A percentile compares a stretch with the other conserved stretches of the same genome.
phyloP scores from a whole-genome alignment of 2,113 vertebrate species.

The Melanotaenia duboulayi region DNA sequence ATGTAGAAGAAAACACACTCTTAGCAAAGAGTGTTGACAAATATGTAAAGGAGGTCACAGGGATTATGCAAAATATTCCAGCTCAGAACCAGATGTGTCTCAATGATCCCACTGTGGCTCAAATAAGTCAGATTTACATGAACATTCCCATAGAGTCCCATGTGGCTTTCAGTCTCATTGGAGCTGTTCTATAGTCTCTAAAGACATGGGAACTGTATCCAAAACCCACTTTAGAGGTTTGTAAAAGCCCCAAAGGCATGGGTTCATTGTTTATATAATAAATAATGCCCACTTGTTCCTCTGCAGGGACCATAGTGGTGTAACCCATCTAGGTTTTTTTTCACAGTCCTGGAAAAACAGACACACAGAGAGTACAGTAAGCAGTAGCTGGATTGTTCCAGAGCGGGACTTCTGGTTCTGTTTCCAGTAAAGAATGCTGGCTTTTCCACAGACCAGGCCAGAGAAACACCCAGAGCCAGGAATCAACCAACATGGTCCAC shows the following conservation, averaged over 20 bases:
- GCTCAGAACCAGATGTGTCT: conserved; percentile 22
- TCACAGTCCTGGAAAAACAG: conserved; percentile 29
- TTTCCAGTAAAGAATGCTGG: conserved; percentile 58
- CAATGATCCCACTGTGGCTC: conserved; percentile 1
- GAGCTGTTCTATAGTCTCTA: conserved; percentile 10
- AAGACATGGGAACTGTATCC: conserved; percentile 12
- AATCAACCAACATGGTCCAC: conserved; percentile 21
- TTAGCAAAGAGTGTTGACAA: not conserved
- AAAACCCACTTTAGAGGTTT: conserved; percentile 12
- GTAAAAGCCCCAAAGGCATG: conserved; percentile 12
- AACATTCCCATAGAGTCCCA: not conserved
- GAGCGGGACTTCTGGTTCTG: conserved; percentile 31
- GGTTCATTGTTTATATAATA: conserved; percentile 54
- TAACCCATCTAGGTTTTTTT: conserved; percentile 15
- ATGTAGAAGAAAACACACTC: not conserved
- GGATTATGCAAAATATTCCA: conserved; percentile 41
- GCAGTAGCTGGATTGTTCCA: conserved; percentile 17
- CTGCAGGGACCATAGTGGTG: conserved; percentile 15
- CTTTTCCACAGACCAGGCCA: conserved; percentile 54
- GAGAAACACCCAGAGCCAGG: conserved; percentile 40
- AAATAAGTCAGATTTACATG: conserved; percentile 41
- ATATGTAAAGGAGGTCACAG: conserved; percentile 1
- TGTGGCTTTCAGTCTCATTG: conserved; percentile 24
- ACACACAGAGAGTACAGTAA: conserved; percentile 25
- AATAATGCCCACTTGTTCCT: conserved; percentile 40